Conservation (phyloP, 2,797 vertebrate genomes). For the Ctenopoma kingsleyae region DNA sequence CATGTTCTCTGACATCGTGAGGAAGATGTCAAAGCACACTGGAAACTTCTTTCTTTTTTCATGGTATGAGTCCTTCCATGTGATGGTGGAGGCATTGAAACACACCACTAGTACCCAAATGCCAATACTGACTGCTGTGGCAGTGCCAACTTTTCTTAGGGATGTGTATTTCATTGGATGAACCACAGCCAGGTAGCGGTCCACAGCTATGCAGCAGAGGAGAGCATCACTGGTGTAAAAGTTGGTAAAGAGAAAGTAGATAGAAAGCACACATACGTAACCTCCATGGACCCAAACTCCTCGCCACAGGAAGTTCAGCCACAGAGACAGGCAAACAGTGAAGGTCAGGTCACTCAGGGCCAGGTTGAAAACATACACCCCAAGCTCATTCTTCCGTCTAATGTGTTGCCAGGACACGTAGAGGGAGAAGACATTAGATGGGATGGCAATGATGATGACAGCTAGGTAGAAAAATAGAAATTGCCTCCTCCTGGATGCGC, state of each 20-base stretch:
- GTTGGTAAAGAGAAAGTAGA: constrained; percentile 87
- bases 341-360: constrained; percentile 90
- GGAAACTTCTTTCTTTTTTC: constrained; percentile 50
- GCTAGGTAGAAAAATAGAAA: constrained; percentile 85
- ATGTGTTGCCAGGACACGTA: constrained; percentile 89
- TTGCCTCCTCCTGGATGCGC: constrained; percentile 63
- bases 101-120: constrained; percentile 85
- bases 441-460: constrained; percentile 85
- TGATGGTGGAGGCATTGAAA: constrained; percentile 84
- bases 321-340: constrained; percentile 84
- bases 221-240: constrained; percentile 89
- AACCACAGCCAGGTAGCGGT: constrained; percentile 91
- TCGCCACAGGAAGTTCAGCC: constrained; percentile 86
- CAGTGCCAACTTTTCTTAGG: constrained; percentile 84
- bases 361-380: constrained; percentile 90
- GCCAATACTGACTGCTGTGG: constrained; percentile 68
- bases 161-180: constrained; percentile 85
- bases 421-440: constrained; percentile 86
- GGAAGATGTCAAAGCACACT: constrained; percentile 86
- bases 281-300: constrained; percentile 84
- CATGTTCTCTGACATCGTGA: constrained; percentile 78
- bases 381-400: constrained; percentile 88
- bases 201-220: constrained; percentile 90
- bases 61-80: constrained; percentile 65
- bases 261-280: constrained; percentile 76